Conservation (phyloP, 2,113 vertebrate genomes). For the Phrynocephalus versicolor region DNA sequence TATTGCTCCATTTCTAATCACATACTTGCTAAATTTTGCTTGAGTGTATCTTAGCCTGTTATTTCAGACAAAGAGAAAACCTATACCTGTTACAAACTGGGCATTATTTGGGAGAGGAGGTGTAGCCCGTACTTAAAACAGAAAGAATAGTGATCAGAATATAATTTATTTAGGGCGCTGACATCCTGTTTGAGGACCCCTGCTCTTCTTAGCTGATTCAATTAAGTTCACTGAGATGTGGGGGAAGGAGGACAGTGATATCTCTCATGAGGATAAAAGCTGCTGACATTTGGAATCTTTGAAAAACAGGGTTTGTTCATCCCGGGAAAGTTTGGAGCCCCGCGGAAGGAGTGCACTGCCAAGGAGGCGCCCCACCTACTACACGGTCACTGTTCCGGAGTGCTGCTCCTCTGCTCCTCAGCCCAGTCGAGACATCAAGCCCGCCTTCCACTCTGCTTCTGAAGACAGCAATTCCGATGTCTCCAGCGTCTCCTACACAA, state of each 20-base stretch:
- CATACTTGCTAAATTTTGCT: background rate
- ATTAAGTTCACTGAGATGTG: background rate
- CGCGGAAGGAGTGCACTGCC: slow-evolving; percentile 74
- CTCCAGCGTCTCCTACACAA: slow-evolving; percentile 80
- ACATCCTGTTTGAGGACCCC: background rate
- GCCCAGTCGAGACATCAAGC: slow-evolving; percentile 46
- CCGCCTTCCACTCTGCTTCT: slow-evolving; percentile 79
- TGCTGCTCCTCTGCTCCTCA: slow-evolving; percentile 64
- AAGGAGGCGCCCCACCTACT: slow-evolving; percentile 74
- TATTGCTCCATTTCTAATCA: background rate
- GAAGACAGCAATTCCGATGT: slow-evolving; percentile 87
- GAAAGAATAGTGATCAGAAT: background rate
- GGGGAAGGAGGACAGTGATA: background rate
- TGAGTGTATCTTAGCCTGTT: too few relatives aligned
- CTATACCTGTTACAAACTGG: background rate
- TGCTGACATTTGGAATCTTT: background rate
- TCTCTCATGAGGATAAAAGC: background rate
- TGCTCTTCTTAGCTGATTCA: background rate
- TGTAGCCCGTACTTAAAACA: background rate
- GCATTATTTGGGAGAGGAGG: background rate
- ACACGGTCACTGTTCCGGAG: slow-evolving; percentile 74
- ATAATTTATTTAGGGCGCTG: background rate
- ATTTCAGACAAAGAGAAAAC: background rate
- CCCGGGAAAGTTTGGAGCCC: slow-evolving; percentile 60
- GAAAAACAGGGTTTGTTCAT: slow-evolving; percentile 72